These are phyloP conservation scores for Epinotia brunnichana DNA, from an alignment of 2,888 invertebrate genomes.

Conservation along the genomic window DNA sequence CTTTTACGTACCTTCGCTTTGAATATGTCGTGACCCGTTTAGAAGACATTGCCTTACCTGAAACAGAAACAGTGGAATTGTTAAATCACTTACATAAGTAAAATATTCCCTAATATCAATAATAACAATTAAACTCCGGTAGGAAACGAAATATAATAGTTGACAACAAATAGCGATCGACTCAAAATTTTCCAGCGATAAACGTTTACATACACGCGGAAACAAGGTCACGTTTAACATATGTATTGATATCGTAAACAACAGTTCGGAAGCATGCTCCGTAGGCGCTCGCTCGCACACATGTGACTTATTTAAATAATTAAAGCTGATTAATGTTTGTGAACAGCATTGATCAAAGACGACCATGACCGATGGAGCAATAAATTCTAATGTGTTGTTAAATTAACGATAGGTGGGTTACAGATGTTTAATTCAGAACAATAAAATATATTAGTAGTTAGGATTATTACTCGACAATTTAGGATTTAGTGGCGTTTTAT, in stretches of 20 bases:
- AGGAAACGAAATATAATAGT: slow-evolving; percentile 27
- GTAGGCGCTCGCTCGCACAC: slow-evolving; percentile 19
- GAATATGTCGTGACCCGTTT: slow-evolving; percentile 73
- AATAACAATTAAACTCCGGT: slow-evolving; percentile 31
- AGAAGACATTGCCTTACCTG: slow-evolving; percentile 82
- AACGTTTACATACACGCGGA: slow-evolving; percentile 38
- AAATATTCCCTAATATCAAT: slow-evolving; percentile 9
- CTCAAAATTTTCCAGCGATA: slow-evolving; percentile 45
- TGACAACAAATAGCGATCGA: slow-evolving; percentile 26
- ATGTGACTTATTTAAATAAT: slow-evolving; percentile 38
- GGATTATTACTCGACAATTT: slow-evolving; percentile 12
- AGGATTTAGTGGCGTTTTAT: slow-evolving; percentile 24
- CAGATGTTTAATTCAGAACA: slow-evolving; percentile 9
- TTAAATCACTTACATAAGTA: slow-evolving; percentile 26
- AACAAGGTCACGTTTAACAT: slow-evolving; percentile 45
- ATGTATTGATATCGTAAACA: slow-evolving; percentile 43
- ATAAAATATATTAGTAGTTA: neutral
- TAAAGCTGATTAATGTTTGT: slow-evolving; percentile 25
- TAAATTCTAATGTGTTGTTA: slow-evolving; percentile 14
- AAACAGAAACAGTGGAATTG: slow-evolving; percentile 64
- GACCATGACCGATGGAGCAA: slow-evolving; percentile 30
- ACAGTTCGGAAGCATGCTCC: slow-evolving; percentile 33
- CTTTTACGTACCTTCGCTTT: slow-evolving; percentile 70
- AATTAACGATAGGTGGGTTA: slow-evolving; percentile 7
- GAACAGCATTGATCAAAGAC: slow-evolving; percentile 23